Evolutionary conservation across 2,888 invertebrate species (phyloP).

Genomic region (Meta bourneti): DNA sequence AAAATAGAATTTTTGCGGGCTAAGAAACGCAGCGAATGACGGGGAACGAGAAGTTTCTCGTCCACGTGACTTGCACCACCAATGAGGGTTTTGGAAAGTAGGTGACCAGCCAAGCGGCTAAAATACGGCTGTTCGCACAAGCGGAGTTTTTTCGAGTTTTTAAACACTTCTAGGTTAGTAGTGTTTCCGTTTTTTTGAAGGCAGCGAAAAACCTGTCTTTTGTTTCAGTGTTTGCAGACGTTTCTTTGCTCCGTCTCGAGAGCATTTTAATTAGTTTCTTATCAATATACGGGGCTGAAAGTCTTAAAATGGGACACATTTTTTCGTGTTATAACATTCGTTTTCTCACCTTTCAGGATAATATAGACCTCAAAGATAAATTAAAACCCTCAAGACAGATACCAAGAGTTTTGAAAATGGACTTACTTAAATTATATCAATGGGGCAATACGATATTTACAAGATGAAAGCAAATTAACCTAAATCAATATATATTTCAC

Average conservation of each 20-base stretch:
- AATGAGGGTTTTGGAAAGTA: conserved; percentile 66
- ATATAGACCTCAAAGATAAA: no score
- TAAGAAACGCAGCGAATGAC: conserved; percentile 51
- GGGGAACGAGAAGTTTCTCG: conserved; percentile 37
- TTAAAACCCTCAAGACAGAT: no score
- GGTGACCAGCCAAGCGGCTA: conserved; percentile 72
- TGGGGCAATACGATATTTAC: no score
- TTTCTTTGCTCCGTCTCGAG: neutral
- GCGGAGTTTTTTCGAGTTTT: conserved; percentile 49
- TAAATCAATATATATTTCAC: no score
- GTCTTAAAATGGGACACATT: no score
- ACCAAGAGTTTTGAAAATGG: no score
- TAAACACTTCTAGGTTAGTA: conserved; percentile 71
- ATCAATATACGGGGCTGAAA: neutral
- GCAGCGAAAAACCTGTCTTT: conserved; percentile 19
- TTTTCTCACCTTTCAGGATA: no score
- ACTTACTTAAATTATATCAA: no score
- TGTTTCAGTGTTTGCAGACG: neutral
- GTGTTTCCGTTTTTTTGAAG: conserved; percentile 64
- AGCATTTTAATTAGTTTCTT: neutral
- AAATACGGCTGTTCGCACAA: conserved; percentile 40
- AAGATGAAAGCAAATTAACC: no score
- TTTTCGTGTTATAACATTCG: no score
- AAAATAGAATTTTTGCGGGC: conserved; percentile 55
- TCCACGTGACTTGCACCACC: conserved; percentile 63